Evolutionary conservation across 1,140 invertebrate genomes (phyloP), one percentile per base, ranked within the genome.

Genomic region (Ditylenchus dipsaci): DNA sequence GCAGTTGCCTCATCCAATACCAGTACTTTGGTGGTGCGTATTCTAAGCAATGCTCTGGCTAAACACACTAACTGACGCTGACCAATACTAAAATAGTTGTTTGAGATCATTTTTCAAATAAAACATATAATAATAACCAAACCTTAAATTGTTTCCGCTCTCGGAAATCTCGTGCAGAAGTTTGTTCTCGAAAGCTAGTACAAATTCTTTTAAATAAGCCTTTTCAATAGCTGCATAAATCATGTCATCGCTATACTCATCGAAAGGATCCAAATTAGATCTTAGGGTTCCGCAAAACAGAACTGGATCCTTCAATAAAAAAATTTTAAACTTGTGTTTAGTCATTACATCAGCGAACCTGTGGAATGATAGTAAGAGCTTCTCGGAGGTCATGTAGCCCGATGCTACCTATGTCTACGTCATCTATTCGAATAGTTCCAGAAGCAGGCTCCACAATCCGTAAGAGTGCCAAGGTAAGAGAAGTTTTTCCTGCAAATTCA

Each of bases 181-280:
- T 0, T 75, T 73, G 19, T 77, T 61, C 0, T 82, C 69, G 33
- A 84, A 67, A n/a, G 42, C 61, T 19, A 70, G 57, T 9, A 86
- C 81, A 74, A 84, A 85, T 0, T 71, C 67, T 63, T 84, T 81
- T 17, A 86, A 73, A 66, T 86, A 82, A 19, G 85, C 90, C 72
- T 91, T 88, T 77, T 91, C 90, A 26, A 94, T 84, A 1, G 90
- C 90, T 74, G 80, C 88, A 91, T 76, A 91, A 73, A 82, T 82
- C 56, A 88, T 86, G 7, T 87, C 86, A 78, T 94, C 91, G 38
- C 83, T 84, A 76, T 89, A 89, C 38, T 86, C 69, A 29, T 89
- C 86, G 77, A 92, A 92, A 0, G 92, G 91, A 86, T 94, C 92
- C 71, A 95, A 85, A 84, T 95, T 94, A 78, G 88, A 89, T 30